Conservation (phyloP, 2,113 vertebrate genomes). For the Muscicapa adusta region DNA sequence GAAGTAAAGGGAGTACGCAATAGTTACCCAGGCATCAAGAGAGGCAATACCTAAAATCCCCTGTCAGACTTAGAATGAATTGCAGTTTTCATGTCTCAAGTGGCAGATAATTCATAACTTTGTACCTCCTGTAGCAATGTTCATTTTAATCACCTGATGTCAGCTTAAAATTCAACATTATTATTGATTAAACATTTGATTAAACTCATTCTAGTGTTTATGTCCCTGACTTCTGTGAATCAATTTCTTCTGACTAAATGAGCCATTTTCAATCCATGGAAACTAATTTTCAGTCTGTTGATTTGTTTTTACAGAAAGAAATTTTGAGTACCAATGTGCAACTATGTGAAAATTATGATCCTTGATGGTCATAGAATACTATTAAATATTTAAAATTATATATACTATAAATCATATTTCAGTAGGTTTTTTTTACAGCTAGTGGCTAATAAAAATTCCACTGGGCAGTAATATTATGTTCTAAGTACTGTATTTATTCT, state of each 20-base stretch:
- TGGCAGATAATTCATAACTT: background rate
- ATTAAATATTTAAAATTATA: background rate
- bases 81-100: background rate
- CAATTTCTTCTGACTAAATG: background rate
- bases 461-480: background rate
- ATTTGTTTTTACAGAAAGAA: background rate
- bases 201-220: background rate
- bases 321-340: background rate
- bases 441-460: conserved; percentile 42
- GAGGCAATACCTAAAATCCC: background rate
- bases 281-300: background rate
- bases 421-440: background rate
- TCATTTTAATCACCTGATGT: background rate
- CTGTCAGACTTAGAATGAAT: background rate
- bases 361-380: background rate
- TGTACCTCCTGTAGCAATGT: background rate
- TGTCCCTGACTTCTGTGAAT: background rate
- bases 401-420: background rate
- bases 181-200: background rate
- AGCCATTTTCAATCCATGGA: background rate
- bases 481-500: conserved; percentile 27
- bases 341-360: background rate
- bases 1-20: background rate
- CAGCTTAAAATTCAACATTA: background rate
- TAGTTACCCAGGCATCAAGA: background rate